Evolutionary conservation across 2,113 vertebrate genomes (phyloP).

Genomic region (Patagioenas fasciata): DNA sequence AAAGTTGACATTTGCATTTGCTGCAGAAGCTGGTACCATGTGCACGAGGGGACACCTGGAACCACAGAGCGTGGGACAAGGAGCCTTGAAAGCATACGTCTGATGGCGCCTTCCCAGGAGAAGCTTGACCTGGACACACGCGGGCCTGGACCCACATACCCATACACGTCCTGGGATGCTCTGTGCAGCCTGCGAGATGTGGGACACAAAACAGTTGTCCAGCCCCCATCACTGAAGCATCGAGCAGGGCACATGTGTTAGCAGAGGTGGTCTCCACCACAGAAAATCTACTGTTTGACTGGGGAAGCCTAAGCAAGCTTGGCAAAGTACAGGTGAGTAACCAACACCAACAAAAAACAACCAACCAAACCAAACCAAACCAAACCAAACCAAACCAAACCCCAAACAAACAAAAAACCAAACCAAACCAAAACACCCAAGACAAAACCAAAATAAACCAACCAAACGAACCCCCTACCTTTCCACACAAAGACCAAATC

Average conservation of each 20-base stretch:
- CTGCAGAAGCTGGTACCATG: not conserved
- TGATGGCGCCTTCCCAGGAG: not conserved
- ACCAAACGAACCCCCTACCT: not conserved
- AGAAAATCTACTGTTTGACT: not conserved
- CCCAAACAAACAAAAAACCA: no score
- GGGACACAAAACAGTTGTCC: not conserved
- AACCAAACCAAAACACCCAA: not conserved
- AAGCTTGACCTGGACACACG: accelerated
- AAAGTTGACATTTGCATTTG: not conserved
- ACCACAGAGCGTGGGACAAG: not conserved
- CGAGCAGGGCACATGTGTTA: not conserved
- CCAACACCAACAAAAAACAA: not conserved
- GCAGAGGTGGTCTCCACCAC: not conserved
- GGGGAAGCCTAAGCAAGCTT: not conserved
- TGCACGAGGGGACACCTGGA: accelerated
- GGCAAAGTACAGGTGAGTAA: not conserved
- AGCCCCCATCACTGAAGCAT: accelerated
- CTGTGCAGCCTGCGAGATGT: not conserved
- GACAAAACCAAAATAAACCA: no score
- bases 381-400: not conserved
- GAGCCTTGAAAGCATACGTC: not conserved
- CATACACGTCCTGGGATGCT: accelerated
- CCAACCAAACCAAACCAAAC: no score
- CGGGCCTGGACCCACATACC: not conserved
- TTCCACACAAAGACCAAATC: not conserved